phyloP scores from a whole-genome alignment of 2,888 invertebrate genomes.

The Ferdinandea cuprea region DNA sequence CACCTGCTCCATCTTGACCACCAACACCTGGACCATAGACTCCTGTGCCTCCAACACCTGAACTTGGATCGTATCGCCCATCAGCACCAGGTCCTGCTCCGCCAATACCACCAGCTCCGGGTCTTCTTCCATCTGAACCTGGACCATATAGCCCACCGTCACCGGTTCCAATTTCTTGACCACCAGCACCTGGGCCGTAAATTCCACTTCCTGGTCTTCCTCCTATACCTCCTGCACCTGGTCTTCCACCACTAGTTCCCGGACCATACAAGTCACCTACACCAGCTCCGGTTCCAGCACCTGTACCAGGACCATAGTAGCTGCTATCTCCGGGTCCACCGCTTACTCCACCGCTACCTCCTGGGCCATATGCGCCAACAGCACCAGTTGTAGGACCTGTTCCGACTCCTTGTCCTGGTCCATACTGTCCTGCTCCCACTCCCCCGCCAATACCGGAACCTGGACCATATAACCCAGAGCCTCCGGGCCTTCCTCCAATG shows the following conservation, averaged over 20 bases:
- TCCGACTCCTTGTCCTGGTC: constrained; percentile 4
- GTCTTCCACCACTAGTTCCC: not conserved
- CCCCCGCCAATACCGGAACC: not conserved
- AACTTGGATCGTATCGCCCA: constrained; percentile 10
- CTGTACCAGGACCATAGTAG: not conserved
- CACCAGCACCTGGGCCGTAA: not conserved
- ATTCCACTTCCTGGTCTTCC: no score
- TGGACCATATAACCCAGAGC: constrained; percentile 3
- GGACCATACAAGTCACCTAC: not conserved
- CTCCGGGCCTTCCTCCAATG: not conserved
- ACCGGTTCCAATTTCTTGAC: not conserved
- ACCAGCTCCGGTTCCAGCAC: not conserved
- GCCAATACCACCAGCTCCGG: constrained; percentile 14
- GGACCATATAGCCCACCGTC: not conserved
- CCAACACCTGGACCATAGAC: constrained; percentile 44
- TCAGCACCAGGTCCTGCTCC: constrained; percentile 26
- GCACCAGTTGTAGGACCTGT: not conserved
- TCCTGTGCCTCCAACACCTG: constrained; percentile 2
- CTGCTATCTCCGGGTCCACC: not conserved
- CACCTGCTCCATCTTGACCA: constrained; percentile 64
- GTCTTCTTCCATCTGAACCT: constrained; percentile 14
- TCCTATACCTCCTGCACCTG: constrained; percentile 7
- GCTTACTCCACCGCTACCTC: not conserved
- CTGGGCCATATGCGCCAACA: not conserved
- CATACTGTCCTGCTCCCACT: not conserved